phyloP scores from a whole-genome alignment of 2,797 vertebrate species.

The Petrocephalus sullivani region DNA sequence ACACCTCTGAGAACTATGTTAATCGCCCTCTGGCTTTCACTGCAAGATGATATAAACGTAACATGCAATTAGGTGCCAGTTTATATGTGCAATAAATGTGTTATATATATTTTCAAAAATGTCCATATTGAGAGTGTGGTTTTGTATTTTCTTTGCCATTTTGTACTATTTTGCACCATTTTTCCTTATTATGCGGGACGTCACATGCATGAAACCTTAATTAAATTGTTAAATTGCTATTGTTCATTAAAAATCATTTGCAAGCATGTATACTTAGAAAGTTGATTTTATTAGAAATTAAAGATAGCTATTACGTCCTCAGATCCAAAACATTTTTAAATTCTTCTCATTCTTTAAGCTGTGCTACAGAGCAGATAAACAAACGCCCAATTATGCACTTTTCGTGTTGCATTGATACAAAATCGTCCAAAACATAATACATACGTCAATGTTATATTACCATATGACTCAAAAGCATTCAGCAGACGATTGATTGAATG shows the following conservation, averaged over 20 bases:
- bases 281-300: neutral
- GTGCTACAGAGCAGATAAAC: neutral
- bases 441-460: neutral
- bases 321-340: neutral
- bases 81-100: slow-evolving; percentile 2
- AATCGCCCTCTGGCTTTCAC: neutral
- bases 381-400: neutral
- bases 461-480: neutral
- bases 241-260: neutral
- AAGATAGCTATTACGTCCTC: neutral
- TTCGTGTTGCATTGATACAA: neutral
- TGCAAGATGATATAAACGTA: neutral
- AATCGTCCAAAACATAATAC: neutral
- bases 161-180: neutral
- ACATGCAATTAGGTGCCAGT: neutral
- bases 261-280: neutral
- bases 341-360: neutral
- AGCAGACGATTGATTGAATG: neutral
- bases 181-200: neutral
- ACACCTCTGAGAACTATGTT: neutral
- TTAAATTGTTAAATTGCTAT: neutral
- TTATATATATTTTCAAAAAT: slow-evolving; percentile 11
- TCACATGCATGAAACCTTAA: neutral
- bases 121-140: neutral
- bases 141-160: neutral